Evolutionary conservation across 2,888 invertebrate genomes (phyloP).

Genomic region (Sphaerophoria taeniata): DNA sequence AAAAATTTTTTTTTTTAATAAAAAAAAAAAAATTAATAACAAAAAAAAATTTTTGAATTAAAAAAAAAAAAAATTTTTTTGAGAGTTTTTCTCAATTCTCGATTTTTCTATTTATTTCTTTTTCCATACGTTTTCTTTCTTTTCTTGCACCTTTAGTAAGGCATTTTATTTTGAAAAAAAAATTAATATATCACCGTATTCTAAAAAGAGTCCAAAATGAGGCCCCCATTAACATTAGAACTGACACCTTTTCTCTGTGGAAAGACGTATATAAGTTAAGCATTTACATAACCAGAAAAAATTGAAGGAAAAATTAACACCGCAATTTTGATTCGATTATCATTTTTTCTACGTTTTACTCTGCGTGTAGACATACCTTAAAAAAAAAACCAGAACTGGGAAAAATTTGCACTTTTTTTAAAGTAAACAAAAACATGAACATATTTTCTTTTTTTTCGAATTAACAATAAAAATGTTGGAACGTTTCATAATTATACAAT

Average conservation of each 20-base stretch:
- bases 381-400: slow-evolving; percentile 25
- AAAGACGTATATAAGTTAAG: slow-evolving; percentile 87
- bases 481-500: slow-evolving; percentile 32
- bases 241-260: slow-evolving; percentile 89
- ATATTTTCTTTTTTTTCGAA: slow-evolving; percentile 1
- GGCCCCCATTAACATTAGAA: no score
- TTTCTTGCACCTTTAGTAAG: no score
- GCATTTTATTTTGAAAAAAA: no score
- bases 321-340: slow-evolving; percentile 12
- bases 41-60: no score
- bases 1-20: no score
- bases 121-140: no score
- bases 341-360: slow-evolving; percentile 75
- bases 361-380: not conserved
- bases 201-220: no score
- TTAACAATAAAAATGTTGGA: slow-evolving; percentile 69
- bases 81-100: no score
- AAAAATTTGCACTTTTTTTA: not conserved
- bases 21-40: no score
- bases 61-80: no score
- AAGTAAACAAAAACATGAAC: slow-evolving; percentile 15
- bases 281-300: slow-evolving; percentile 62
- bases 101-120: no score
- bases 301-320: slow-evolving; percentile 5
- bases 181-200: no score